phyloP scores from a whole-genome alignment of 2,888 invertebrate species.

The Gari tellinella region DNA sequence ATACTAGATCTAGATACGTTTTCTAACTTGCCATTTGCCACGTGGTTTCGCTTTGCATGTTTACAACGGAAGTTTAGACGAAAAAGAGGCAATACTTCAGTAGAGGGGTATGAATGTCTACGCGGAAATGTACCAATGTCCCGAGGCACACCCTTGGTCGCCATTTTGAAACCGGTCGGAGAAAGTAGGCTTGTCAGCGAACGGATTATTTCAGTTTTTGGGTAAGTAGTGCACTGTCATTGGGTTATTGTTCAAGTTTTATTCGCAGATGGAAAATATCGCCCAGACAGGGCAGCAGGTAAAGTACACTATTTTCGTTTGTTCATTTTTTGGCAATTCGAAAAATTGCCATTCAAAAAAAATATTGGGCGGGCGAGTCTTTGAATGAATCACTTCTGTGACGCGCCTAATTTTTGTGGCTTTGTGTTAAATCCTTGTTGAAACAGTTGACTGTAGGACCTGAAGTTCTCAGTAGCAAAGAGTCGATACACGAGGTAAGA shows the following conservation, averaged over 20 bases:
- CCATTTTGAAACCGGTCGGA: constrained; percentile 72
- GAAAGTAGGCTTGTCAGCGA: constrained; percentile 22
- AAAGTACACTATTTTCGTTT: too few relatives aligned
- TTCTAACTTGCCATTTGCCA: too few relatives aligned
- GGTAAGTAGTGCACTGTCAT: constrained; percentile 46
- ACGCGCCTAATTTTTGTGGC: too few relatives aligned
- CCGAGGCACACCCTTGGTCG: constrained; percentile 71
- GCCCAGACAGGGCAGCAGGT: too few relatives aligned
- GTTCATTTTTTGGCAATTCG: too few relatives aligned
- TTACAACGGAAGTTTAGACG: constrained; percentile 14
- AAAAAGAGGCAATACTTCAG: constrained; percentile 36
- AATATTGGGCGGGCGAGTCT: too few relatives aligned
- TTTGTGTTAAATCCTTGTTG: background rate
- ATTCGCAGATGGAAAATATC: background rate
- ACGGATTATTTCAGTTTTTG: constrained; percentile 30
- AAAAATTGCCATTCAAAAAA: too few relatives aligned
- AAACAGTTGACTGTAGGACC: too few relatives aligned
- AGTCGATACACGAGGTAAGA: too few relatives aligned
- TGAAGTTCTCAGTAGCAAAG: too few relatives aligned
- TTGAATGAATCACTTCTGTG: too few relatives aligned
- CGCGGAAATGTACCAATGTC: constrained; percentile 39
- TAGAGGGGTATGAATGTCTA: constrained; percentile 41
- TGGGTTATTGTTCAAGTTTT: background rate
- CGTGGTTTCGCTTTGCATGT: constrained; percentile 2
- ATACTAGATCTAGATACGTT: too few relatives aligned